Percentiles rank a stretch among this genome's conserved stretches.
Conservation (phyloP, 2,888 invertebrate genomes). For the Microlaimidae sp. region DNA sequence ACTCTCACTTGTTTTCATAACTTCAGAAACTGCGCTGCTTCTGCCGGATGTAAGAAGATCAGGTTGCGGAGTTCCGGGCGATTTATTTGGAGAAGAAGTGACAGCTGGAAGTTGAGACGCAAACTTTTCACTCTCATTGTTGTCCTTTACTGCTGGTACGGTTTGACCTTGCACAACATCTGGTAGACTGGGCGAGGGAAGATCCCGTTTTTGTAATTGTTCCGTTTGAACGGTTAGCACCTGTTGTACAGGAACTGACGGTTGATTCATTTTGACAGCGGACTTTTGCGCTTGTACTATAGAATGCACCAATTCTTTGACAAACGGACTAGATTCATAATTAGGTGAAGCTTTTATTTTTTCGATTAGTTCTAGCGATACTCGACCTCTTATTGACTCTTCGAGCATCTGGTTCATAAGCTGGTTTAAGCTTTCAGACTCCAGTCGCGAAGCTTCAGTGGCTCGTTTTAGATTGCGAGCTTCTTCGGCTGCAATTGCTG, state of each 20-base stretch:
- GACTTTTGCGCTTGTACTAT: conserved; percentile 7
- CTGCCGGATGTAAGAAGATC: too few species aligned
- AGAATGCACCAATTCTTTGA: conserved; percentile 12
- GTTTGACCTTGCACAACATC: too few species aligned
- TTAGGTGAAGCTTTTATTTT: conserved; percentile 4
- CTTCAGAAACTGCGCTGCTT: too few species aligned
- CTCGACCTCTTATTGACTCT: conserved; percentile 6
- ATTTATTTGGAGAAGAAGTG: too few species aligned
- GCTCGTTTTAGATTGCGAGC: neutral
- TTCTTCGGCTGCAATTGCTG: neutral
- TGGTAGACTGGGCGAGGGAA: too few species aligned
- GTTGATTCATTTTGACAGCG: too few species aligned
- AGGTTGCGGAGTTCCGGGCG: too few species aligned
- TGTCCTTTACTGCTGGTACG: too few species aligned
- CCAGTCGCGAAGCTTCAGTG: neutral
- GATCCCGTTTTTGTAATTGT: too few species aligned
- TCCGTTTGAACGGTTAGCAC: too few species aligned
- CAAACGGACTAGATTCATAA: conserved; percentile 9
- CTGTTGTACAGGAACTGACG: neutral
- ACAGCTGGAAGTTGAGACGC: too few species aligned
- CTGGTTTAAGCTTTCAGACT: conserved; percentile 6
- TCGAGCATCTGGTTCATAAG: conserved; percentile 15
- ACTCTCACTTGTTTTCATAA: neutral
- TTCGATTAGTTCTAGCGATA: conserved; percentile 3
- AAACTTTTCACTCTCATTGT: too few species aligned